Conservation (phyloP, 2,113 vertebrate species). For the Dipodomys spectabilis region DNA sequence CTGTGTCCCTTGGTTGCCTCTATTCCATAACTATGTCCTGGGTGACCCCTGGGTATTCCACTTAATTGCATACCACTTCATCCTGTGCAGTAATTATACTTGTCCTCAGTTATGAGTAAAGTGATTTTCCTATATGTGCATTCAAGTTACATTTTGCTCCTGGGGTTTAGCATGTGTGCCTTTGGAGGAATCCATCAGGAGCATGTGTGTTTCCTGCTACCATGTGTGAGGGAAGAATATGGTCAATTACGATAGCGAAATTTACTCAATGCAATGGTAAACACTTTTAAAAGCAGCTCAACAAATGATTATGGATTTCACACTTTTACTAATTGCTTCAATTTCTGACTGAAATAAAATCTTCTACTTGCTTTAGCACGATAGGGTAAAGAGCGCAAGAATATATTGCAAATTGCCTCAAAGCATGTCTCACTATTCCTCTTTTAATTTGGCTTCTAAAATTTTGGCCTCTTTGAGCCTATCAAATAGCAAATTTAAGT, state of each 20-base stretch:
- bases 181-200: conserved; percentile 64
- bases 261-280: conserved; percentile 83
- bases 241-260: conserved; percentile 80
- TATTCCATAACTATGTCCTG: conserved; percentile 33
- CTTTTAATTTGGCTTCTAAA: neutral
- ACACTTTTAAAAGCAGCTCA: conserved; percentile 82
- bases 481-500: neutral
- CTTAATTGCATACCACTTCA: conserved; percentile 65
- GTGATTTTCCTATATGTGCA: conserved; percentile 63
- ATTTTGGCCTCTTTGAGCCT: neutral
- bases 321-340: conserved; percentile 83
- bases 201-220: conserved; percentile 70
- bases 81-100: conserved; percentile 61
- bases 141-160: conserved; percentile 65
- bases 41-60: conserved; percentile 42
- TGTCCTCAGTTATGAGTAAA: conserved; percentile 60
- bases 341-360: conserved; percentile 80
- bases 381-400: conserved; percentile 46
- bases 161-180: conserved; percentile 57
- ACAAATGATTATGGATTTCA: conserved; percentile 84
- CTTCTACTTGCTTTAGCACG: conserved; percentile 61
- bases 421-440: neutral
- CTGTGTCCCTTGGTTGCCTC: conserved; percentile 16
- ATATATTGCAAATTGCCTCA: conserved; percentile 60
- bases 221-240: conserved; percentile 76